Evolutionary conservation across 2,797 vertebrate species (phyloP), one percentile per base, ranked within the genome.

Genomic region (Peromyscus attwateri): DNA sequence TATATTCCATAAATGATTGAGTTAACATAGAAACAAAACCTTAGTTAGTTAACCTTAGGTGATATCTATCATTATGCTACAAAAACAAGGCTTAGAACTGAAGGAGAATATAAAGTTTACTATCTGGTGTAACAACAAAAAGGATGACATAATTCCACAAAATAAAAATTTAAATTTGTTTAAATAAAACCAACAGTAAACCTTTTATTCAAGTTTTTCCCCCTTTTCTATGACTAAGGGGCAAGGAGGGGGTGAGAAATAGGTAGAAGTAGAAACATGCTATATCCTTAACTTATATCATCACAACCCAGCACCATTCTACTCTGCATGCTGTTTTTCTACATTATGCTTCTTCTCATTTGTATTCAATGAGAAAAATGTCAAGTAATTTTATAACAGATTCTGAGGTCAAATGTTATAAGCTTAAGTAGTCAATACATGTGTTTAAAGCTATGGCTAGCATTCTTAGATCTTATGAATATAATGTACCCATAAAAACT

Each of bases 321-420:
- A 94, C 52, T 83, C 79, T 49, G 57, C 34, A 80, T 31, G 46
- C 52, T 91, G 64, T 34, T 68, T 80, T 95, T 91, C 95, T 91
- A 66, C 6, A 82, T 81, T 91, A 91, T 76, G 66, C 0, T 81
- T 52, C 76, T 97, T 83, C 66, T 96, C 70, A 73, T 97, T 96
- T 84, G 92, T 93, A 84, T 71, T 90, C 70, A 94, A 68, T 92
- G 40, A 93, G 93, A 91, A 97, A 95, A 97, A 95, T 27, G 25
- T 71, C 87, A 87, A 91, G 85, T 79, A 87, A 93, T 92, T 93
- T 92, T 76, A 83, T 71, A 96, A 93, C 9, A 84, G 31, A 96
- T 68, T 96, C 71, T 95, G 94, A 96, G 16, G 52, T 84, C 93
- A 92, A 90, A 76, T 3, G 40, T 37, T 46, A 31, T 82, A 87